These are phyloP conservation scores for Corythornis madagascariensis DNA, from an alignment of 2,113 vertebrate genomes.

Conservation along the genomic window DNA sequence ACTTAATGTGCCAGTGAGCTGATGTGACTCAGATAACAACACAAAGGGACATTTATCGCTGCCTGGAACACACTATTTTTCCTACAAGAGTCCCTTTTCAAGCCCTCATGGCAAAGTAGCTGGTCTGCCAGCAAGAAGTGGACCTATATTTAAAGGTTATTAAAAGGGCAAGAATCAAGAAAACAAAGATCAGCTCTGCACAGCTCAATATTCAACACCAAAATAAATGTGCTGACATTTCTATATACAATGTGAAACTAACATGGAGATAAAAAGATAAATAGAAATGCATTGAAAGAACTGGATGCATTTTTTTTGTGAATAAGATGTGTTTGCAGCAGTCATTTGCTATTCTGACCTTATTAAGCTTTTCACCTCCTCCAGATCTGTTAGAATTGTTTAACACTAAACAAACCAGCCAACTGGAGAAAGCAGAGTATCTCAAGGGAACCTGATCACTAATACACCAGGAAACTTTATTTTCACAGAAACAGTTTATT, in stretches of 20 bases:
- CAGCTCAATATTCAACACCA: not conserved
- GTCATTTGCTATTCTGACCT: not conserved
- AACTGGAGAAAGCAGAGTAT: not conserved
- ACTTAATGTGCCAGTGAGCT: slow-evolving; percentile 39
- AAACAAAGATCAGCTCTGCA: not conserved
- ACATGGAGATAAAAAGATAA: not conserved
- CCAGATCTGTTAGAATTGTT: not conserved
- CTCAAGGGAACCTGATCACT: not conserved
- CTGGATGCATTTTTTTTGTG: not conserved
- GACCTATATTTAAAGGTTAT: slow-evolving; percentile 28
- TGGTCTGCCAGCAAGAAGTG: not conserved
- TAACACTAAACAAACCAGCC: not conserved
- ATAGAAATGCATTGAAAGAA: not conserved
- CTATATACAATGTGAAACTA: not conserved
- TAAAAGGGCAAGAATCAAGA: slow-evolving; percentile 20
- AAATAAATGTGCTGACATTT: not conserved
- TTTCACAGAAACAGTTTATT: not conserved
- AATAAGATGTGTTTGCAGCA: not conserved
- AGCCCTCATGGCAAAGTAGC: not conserved
- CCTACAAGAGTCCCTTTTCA: not conserved
- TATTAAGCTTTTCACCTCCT: not conserved
- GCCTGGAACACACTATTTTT: not conserved
- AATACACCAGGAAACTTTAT: not conserved
- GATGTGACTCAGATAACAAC: not conserved
- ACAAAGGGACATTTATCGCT: not conserved